Percentiles rank a stretch among this genome's conserved stretches.
Evolutionary conservation across 1,140 invertebrate genomes (phyloP).

Genomic region (Halictus rubicundus): DNA sequence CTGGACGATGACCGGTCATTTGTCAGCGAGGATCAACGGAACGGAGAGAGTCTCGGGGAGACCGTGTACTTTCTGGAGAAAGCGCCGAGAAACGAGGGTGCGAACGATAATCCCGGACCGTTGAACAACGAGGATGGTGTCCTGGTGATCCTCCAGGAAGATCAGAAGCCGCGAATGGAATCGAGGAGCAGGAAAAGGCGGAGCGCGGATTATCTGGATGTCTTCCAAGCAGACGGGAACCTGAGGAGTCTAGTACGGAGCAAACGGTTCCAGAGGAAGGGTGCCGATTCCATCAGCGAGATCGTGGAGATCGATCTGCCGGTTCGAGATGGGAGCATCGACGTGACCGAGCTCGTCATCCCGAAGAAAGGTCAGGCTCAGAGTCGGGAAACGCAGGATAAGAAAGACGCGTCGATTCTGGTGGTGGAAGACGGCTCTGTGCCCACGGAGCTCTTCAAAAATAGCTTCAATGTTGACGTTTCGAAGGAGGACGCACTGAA

Average conservation of each 20-base stretch:
- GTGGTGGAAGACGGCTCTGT: constrained; percentile 41
- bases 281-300: constrained; percentile 70
- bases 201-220: constrained; percentile 55
- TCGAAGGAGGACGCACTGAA: constrained; percentile 1
- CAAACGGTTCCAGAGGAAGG: constrained; percentile 64
- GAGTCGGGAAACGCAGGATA: background rate
- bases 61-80: constrained; percentile 19
- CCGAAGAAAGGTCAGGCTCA: constrained; percentile 4
- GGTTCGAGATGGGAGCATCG: constrained; percentile 23
- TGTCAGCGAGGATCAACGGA: background rate
- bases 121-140: background rate
- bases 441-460: background rate
- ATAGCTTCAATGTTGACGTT: background rate
- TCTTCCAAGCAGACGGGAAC: constrained; percentile 44
- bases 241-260: constrained; percentile 32
- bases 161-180: background rate
- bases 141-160: constrained; percentile 1
- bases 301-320: constrained; percentile 75
- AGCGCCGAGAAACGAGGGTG: background rate
- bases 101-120: accelerated
- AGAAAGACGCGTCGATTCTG: constrained; percentile 41
- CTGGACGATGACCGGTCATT: constrained; percentile 62
- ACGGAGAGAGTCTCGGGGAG: background rate
- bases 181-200: constrained; percentile 43
- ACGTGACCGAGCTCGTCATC: constrained; percentile 54